These are phyloP conservation scores for Lutjanus argentimaculatus DNA, from an alignment of 2,797 vertebrate species.

Conservation along the genomic window DNA sequence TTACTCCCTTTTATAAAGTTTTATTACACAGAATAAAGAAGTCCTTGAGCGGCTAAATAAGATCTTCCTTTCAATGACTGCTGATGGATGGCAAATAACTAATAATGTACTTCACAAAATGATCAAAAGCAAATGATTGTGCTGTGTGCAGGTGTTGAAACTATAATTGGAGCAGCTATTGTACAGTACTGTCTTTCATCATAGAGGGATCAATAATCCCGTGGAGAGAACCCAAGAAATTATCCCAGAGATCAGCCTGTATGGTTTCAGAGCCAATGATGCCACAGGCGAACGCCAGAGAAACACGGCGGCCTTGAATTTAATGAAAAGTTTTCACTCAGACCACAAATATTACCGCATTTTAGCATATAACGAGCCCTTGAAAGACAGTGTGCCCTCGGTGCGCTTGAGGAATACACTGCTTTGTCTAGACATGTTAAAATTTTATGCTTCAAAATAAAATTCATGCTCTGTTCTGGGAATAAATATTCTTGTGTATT, in stretches of 20 bases:
- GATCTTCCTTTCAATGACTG: slow-evolving; percentile 25
- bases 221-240: slow-evolving; percentile 73
- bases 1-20: slow-evolving; percentile 11
- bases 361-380: slow-evolving; percentile 69
- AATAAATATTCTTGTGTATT: slow-evolving; percentile 63
- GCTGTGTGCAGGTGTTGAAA: slow-evolving; percentile 64
- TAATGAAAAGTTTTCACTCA: slow-evolving; percentile 77
- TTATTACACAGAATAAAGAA: slow-evolving; percentile 27
- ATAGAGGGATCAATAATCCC: slow-evolving; percentile 79
- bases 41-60: slow-evolving; percentile 21
- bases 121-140: slow-evolving; percentile 76
- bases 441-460: slow-evolving; percentile 72
- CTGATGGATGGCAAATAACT: slow-evolving; percentile 61
- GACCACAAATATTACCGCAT: slow-evolving; percentile 67
- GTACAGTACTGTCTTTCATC: slow-evolving; percentile 77
- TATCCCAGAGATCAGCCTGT: slow-evolving; percentile 76
- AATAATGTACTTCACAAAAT: slow-evolving; percentile 68
- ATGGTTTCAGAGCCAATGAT: slow-evolving; percentile 58
- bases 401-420: slow-evolving; percentile 56
- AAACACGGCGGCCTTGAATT: slow-evolving; percentile 65
- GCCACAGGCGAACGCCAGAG: slow-evolving; percentile 58
- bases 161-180: slow-evolving; percentile 70
- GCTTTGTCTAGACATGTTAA: slow-evolving; percentile 75
- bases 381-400: slow-evolving; percentile 59
- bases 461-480: slow-evolving; percentile 43